A percentile compares a stretch with the other conserved stretches of the same genome.
Conservation (phyloP, 2,888 invertebrate genomes). For the Sarcophaga subvicina region DNA sequence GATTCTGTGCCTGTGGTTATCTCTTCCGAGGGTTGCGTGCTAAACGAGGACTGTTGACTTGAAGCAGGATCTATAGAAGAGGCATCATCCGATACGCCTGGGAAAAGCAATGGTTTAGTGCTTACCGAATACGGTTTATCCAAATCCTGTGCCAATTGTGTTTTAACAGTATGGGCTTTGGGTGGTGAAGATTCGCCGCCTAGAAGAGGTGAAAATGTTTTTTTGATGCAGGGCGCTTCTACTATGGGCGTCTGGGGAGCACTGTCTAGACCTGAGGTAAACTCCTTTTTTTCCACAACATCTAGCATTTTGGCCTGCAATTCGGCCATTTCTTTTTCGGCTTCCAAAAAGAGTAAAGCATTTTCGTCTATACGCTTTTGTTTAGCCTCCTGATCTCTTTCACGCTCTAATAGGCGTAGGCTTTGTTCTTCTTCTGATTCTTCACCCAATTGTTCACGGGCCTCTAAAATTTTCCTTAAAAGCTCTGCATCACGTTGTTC, state of each 20-base stretch:
- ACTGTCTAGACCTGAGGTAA: conserved; percentile 68
- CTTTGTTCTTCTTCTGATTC: conserved; percentile 69
- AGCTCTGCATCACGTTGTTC: conserved; percentile 55
- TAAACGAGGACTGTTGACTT: conserved; percentile 77
- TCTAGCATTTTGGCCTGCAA: conserved; percentile 75
- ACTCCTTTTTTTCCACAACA: conserved; percentile 64
- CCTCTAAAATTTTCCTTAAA: conserved; percentile 57
- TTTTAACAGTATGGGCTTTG: conserved; percentile 77
- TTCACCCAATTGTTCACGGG: conserved; percentile 62
- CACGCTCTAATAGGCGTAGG: conserved; percentile 45
- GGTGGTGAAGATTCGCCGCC: conserved; percentile 68
- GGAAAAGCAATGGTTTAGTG: conserved; percentile 76
- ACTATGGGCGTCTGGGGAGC: conserved; percentile 73
- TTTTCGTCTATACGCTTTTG: conserved; percentile 78
- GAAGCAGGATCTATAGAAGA: conserved; percentile 78
- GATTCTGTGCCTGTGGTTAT: conserved; percentile 64
- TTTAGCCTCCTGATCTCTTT: conserved; percentile 70
- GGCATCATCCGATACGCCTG: conserved; percentile 78
- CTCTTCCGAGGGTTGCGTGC: conserved; percentile 78
- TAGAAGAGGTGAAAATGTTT: conserved; percentile 71
- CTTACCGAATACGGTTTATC: conserved; percentile 73
- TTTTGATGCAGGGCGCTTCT: conserved; percentile 75
- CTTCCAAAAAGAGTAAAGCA: conserved; percentile 77
- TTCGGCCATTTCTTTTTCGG: conserved; percentile 79
- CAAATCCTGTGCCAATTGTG: conserved; percentile 78